A percentile compares a stretch with the other conserved stretches of the same genome.
These are phyloP conservation scores for Drosophila miranda DNA, from an alignment of 1,140 invertebrate genomes.

Conservation along the genomic window DNA sequence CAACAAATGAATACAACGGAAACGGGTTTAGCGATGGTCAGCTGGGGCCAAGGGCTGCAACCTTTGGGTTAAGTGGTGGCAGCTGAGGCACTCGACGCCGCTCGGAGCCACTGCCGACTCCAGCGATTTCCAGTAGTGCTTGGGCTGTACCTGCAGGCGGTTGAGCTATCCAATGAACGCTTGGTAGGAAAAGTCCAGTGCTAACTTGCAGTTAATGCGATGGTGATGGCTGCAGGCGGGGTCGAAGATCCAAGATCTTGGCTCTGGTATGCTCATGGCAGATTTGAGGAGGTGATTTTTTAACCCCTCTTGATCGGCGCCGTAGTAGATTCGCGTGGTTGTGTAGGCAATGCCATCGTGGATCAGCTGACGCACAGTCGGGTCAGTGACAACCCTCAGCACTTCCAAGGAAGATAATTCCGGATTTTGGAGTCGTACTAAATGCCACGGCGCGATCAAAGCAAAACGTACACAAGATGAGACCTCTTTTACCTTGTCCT, in stretches of 20 bases:
- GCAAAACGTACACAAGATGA: slow-evolving; percentile 39
- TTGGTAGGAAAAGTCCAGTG: slow-evolving; percentile 33
- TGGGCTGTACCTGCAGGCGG: slow-evolving; percentile 32
- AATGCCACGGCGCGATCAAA: slow-evolving; percentile 53
- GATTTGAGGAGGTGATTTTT: slow-evolving; percentile 25
- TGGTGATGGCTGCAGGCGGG: slow-evolving; percentile 49
- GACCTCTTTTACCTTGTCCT: slow-evolving; percentile 7
- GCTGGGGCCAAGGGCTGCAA: neutral
- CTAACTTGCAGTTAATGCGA: slow-evolving; percentile 45
- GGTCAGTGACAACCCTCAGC: slow-evolving; percentile 11
- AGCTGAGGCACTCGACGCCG: slow-evolving; percentile 23
- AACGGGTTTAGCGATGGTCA: neutral
- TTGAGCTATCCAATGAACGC: slow-evolving; percentile 47
- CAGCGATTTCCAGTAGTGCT: slow-evolving; percentile 47
- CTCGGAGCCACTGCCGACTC: slow-evolving; percentile 13
- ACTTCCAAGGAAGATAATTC: slow-evolving; percentile 15
- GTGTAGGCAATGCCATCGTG: slow-evolving; percentile 62
- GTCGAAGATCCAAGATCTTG: slow-evolving; percentile 57
- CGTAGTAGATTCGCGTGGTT: slow-evolving; percentile 47
- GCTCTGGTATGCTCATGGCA: slow-evolving; percentile 26
- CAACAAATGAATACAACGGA: slow-evolving; percentile 1
- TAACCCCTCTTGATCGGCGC: slow-evolving; percentile 44
- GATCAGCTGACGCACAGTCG: slow-evolving; percentile 37
- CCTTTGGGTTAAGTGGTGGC: slow-evolving; percentile 3
- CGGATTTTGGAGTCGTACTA: slow-evolving; percentile 32